phyloP scores from a whole-genome alignment of 2,797 vertebrate genomes.

The Avahi laniger region DNA sequence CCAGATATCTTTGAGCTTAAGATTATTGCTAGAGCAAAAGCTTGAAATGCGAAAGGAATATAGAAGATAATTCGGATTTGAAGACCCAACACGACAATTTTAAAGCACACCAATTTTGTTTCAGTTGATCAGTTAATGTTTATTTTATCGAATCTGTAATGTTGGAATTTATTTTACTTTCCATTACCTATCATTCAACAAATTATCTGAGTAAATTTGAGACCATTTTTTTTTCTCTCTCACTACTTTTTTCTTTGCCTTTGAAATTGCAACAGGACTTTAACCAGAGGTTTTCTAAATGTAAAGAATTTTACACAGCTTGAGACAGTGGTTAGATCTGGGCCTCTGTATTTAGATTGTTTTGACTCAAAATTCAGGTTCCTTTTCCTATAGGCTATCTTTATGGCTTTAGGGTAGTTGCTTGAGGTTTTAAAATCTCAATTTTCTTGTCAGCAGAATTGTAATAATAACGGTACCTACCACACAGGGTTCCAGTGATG shows the following conservation, averaged over 20 bases:
- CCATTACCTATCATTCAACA: not conserved
- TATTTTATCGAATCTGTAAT: not conserved
- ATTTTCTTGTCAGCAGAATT: not conserved
- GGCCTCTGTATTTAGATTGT: not conserved
- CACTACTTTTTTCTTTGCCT: not conserved
- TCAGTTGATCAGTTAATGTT: not conserved
- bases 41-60: not conserved
- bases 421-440: not conserved
- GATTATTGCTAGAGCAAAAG: not conserved
- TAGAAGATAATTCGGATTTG: not conserved
- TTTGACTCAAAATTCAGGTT: not conserved
- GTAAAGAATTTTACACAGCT: not conserved
- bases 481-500: not conserved
- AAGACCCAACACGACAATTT: not conserved
- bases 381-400: not conserved
- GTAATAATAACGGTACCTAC: not conserved
- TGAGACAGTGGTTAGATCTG: not conserved
- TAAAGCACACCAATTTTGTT: not conserved
- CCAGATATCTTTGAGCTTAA: not conserved
- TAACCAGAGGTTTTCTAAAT: not conserved
- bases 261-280: not conserved
- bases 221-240: not conserved
- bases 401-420: not conserved
- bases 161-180: not conserved
- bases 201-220: constrained; percentile 7